Evolutionary conservation across 2,888 invertebrate genomes (phyloP).

Genomic region (Coenonympha arcania): DNA sequence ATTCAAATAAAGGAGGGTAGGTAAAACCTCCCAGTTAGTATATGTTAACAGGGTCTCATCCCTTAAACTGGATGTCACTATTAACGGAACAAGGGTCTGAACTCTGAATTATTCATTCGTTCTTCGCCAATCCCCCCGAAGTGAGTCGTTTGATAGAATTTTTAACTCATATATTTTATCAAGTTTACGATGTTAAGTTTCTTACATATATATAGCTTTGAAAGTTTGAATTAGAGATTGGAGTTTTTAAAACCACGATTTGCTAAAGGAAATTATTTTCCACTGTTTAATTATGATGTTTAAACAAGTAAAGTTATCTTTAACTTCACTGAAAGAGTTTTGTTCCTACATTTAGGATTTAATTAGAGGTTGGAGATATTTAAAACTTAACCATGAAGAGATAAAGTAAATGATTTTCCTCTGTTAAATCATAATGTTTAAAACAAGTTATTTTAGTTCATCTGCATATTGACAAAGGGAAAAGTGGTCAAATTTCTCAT

Average conservation of each 20-base stretch:
- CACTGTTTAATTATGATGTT: background rate
- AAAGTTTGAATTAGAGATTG: background rate
- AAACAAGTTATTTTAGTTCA: no score
- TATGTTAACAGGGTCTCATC: slow-evolving; percentile 8
- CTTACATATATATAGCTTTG: slow-evolving; percentile 1
- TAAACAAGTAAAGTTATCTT: background rate
- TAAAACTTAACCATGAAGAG: no score
- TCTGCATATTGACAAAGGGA: no score
- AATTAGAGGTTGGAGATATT: no score
- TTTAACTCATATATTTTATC: slow-evolving; percentile 15
- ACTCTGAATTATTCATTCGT: slow-evolving; percentile 34
- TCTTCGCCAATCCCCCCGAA: slow-evolving; percentile 29
- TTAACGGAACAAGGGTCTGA: slow-evolving; percentile 34
- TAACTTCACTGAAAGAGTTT: background rate
- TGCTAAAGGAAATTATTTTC: no score
- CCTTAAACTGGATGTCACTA: slow-evolving; percentile 34
- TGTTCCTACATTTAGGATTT: no score
- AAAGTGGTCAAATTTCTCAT: no score
- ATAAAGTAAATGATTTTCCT: no score
- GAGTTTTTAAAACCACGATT: background rate
- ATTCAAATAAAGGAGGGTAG: background rate
- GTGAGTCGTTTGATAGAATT: slow-evolving; percentile 28
- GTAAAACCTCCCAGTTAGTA: background rate
- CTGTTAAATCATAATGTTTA: no score
- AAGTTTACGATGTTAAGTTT: slow-evolving; percentile 6